These are phyloP conservation scores for Cyprichromis sp. DNA, from an alignment of 2,113 vertebrate species.

Conservation along the genomic window DNA sequence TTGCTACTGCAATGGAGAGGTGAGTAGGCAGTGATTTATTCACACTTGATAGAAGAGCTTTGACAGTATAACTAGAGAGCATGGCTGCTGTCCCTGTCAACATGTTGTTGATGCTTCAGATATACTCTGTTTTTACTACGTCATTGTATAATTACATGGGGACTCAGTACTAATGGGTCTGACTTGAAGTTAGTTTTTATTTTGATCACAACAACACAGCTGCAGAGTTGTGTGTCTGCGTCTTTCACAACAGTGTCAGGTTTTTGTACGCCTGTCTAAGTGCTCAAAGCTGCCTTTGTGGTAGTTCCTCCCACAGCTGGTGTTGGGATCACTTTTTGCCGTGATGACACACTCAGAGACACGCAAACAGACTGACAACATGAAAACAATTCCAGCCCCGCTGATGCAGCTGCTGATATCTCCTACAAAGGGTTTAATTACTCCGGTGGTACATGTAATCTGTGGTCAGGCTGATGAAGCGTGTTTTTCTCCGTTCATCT, in stretches of 20 bases:
- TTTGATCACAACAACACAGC: neutral
- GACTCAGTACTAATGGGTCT: neutral
- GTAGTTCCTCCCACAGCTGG: neutral
- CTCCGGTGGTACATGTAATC: neutral
- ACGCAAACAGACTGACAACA: neutral
- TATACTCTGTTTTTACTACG: neutral
- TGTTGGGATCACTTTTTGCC: neutral
- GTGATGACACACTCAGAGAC: neutral
- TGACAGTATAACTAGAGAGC: neutral
- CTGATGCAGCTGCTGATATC: neutral
- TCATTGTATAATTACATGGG: neutral
- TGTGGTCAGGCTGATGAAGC: neutral
- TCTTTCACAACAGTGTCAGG: neutral
- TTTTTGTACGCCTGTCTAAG: neutral
- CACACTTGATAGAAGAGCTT: neutral
- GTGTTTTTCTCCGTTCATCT: neutral
- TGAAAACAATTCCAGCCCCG: neutral
- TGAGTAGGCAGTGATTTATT: conserved; percentile 46
- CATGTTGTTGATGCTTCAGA: neutral
- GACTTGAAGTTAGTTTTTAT: neutral
- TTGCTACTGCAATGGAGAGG: conserved; percentile 90
- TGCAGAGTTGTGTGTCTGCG: neutral
- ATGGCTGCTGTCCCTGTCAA: neutral
- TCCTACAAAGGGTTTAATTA: neutral
- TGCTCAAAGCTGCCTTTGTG: neutral